Evolutionary conservation across 2,888 invertebrate species (phyloP), one percentile per base, ranked within the genome.

Genomic region (Gonocerus acuteangulatus): DNA sequence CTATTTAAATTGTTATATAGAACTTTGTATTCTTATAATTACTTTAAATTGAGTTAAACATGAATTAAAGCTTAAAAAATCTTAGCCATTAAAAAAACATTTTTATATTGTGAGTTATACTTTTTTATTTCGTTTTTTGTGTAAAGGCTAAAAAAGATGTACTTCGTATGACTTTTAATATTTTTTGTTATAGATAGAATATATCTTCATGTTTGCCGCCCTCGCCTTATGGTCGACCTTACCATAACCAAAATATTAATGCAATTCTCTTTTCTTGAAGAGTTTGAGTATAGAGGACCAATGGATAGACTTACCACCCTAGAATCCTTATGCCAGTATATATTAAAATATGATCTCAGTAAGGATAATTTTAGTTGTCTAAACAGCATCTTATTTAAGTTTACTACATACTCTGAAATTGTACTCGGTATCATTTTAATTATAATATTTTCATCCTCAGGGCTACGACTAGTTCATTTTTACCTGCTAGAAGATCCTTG

Each of bases 241-340:
- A 16, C 19, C 27, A 16, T 58, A 3, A 21, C 58, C 3, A 48
- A 58, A 22, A 34, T 58, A 4, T 16, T 58, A n/a, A 13, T 58
- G 3, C 18, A 27, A 16, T 58, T 47, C 13, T 47, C 58, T 7
- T 58, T 19, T 21, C 21, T 58, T 32, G 11, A 48, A 58, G 48
- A 34, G 36, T 58, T 58, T 13, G 21, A 48, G 18, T 58, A 48
- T 48, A n/a, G 58, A 47, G 58, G 58, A 13, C 27, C 47, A 27
- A 48, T 58, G 9, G 58, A 58, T n/a, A 45, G 48, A 34, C 1
- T 47, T 1, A 36, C 45, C 2, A 48, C 48, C 15, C 32, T 58
- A 15, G 19, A 48, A n/a, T 13, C 48, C 9, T 32, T 58, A 16
- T 58, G 27, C 6, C 2, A 48, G 2, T 58, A 32, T 16, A 36